phyloP scores from a whole-genome alignment of 2,888 invertebrate species.

The Drosophila melanosoma region DNA sequence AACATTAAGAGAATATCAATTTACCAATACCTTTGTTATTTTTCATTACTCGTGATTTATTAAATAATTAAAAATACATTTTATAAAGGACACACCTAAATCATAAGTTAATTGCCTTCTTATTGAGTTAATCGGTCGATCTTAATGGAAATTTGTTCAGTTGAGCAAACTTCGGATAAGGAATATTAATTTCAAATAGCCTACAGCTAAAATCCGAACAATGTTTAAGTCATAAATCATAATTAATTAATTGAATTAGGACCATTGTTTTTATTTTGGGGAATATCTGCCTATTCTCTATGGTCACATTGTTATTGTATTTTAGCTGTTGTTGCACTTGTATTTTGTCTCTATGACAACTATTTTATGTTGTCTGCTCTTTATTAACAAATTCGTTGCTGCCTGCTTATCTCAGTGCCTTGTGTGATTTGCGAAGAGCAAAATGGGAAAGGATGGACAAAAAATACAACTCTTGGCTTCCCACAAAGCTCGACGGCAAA shows the following conservation, averaged over 20 bases:
- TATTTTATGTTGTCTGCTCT: neutral
- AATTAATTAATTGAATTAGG: neutral
- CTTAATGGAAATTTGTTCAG: neutral
- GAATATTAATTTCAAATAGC: neutral
- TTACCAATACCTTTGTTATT: neutral
- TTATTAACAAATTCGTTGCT: neutral
- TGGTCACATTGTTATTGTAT: constrained; percentile 5
- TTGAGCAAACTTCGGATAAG: neutral
- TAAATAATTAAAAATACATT: neutral
- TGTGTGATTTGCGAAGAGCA: neutral
- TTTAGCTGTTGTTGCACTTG: constrained; percentile 2
- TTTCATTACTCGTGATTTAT: neutral
- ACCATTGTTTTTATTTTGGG: neutral
- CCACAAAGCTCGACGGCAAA: neutral
- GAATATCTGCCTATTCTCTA: neutral
- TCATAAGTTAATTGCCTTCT: neutral
- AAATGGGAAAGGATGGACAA: constrained; percentile 1
- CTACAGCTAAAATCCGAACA: neutral
- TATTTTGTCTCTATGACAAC: constrained; percentile 1
- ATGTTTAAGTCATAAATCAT: neutral
- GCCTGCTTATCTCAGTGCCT: neutral
- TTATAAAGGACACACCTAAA: neutral
- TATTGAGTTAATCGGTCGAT: neutral
- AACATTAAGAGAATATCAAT: neutral
- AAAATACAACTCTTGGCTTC: neutral